Evolutionary conservation across 2,113 vertebrate genomes (phyloP).

Genomic region (Ancistrus triradiatus): DNA sequence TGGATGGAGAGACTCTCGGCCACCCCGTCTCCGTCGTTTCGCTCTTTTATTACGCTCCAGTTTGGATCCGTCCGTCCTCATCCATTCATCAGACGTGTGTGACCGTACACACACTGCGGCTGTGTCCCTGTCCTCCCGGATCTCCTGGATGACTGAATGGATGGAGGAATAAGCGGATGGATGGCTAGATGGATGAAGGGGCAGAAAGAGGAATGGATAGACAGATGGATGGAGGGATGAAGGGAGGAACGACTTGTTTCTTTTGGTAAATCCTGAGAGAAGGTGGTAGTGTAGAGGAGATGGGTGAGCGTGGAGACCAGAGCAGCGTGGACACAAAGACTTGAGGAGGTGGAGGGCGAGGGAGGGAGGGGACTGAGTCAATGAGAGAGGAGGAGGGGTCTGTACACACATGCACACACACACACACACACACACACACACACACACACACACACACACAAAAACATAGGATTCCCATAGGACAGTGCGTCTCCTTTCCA

Average conservation of each 20-base stretch:
- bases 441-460: slow-evolving; percentile 29
- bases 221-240: background rate
- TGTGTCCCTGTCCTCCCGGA: background rate
- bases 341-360: slow-evolving; percentile 25
- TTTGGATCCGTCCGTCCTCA: slow-evolving; percentile 42
- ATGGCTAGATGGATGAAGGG: background rate
- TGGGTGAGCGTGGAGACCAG: slow-evolving; percentile 9
- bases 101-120: background rate
- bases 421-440: slow-evolving; percentile 29
- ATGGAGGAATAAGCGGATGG: no score
- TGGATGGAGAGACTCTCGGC: slow-evolving; percentile 40
- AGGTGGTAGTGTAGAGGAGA: slow-evolving; percentile 2
- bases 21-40: slow-evolving; percentile 43
- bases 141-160: no score
- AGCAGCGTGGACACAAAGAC: slow-evolving; percentile 47
- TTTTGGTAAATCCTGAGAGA: background rate
- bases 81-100: slow-evolving; percentile 34
- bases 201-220: background rate
- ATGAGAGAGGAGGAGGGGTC: slow-evolving; percentile 41
- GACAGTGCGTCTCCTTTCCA: slow-evolving; percentile 31
- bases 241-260: slow-evolving; percentile 11
- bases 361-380: slow-evolving; percentile 39
- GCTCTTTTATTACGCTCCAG: slow-evolving; percentile 48
- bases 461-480: slow-evolving; percentile 4
- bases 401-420: slow-evolving; percentile 32